Percentiles rank a stretch among this genome's conserved stretches.
Conservation (phyloP, 2,797 vertebrate genomes). For the Adrianichthys oophorus region DNA sequence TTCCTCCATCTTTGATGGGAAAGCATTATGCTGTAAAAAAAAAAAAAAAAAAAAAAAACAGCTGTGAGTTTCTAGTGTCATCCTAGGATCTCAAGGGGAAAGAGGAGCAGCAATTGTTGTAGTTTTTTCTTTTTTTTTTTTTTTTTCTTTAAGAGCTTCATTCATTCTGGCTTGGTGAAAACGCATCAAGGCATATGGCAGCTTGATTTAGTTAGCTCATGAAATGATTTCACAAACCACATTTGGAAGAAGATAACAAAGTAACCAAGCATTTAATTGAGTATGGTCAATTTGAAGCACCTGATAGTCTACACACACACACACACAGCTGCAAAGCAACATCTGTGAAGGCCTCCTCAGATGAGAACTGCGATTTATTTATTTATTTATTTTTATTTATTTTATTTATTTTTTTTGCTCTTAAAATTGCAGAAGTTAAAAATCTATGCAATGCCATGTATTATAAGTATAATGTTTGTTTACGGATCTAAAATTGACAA, state of each 20-base stretch:
- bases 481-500: too few species aligned
- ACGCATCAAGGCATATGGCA: conserved; percentile 69
- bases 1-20: conserved; percentile 46
- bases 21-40: conserved; percentile 50
- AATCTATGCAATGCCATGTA: too few species aligned
- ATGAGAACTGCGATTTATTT: conserved; percentile 19
- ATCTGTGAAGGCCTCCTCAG: conserved; percentile 59
- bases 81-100: conserved; percentile 48
- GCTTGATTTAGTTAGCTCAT: conserved; percentile 74
- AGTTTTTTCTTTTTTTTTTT: too few species aligned
- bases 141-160: conserved; percentile 50
- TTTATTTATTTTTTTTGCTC: conserved; percentile 1
- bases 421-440: neutral
- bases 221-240: conserved; percentile 69
- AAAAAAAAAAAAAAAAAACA: conserved; percentile 23
- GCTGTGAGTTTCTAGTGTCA: conserved; percentile 42
- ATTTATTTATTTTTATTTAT: conserved; percentile 8
- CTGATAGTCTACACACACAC: conserved; percentile 47
- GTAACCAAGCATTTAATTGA: conserved; percentile 70
- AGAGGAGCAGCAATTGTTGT: conserved; percentile 57
- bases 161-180: conserved; percentile 61
- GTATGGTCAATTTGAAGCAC: conserved; percentile 71
- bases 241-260: conserved; percentile 74
- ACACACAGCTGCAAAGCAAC: conserved; percentile 66
- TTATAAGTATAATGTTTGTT: too few species aligned